These are phyloP conservation scores for Corythoichthys haematopterus DNA, from an alignment of 2,113 vertebrate species.

Conservation along the genomic window DNA sequence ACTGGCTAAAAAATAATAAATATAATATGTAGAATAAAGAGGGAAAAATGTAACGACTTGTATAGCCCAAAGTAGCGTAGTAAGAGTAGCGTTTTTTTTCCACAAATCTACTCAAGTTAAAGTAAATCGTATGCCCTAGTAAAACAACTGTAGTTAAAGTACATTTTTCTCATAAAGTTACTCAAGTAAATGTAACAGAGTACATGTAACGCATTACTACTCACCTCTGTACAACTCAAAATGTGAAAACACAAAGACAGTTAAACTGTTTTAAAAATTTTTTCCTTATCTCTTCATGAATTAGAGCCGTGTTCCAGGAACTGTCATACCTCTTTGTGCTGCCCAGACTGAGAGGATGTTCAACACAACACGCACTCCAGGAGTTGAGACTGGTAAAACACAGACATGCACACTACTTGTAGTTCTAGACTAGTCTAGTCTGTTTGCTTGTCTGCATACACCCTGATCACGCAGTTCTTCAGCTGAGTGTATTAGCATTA, in stretches of 20 bases:
- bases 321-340: constrained; percentile 76
- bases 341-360: constrained; percentile 81
- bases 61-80: too few relatives aligned
- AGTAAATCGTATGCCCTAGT: too few relatives aligned
- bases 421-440: not conserved
- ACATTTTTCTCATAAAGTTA: too few relatives aligned
- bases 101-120: too few relatives aligned
- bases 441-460: not conserved
- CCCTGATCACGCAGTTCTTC: not conserved
- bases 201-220: too few relatives aligned
- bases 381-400: constrained; percentile 69
- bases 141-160: too few relatives aligned
- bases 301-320: constrained; percentile 75
- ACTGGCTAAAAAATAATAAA: too few relatives aligned
- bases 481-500: not conserved
- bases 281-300: constrained; percentile 7
- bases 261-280: too few relatives aligned
- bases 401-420: not conserved
- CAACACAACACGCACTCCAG: constrained; percentile 77
- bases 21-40: too few relatives aligned
- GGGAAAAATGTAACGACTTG: too few relatives aligned
- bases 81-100: too few relatives aligned
- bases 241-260: not conserved
- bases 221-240: not conserved
- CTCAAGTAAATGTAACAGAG: too few relatives aligned